Base-by-base conservation (phyloP, 2,888 invertebrate genomes). In the Aelia acuminata region DNA sequence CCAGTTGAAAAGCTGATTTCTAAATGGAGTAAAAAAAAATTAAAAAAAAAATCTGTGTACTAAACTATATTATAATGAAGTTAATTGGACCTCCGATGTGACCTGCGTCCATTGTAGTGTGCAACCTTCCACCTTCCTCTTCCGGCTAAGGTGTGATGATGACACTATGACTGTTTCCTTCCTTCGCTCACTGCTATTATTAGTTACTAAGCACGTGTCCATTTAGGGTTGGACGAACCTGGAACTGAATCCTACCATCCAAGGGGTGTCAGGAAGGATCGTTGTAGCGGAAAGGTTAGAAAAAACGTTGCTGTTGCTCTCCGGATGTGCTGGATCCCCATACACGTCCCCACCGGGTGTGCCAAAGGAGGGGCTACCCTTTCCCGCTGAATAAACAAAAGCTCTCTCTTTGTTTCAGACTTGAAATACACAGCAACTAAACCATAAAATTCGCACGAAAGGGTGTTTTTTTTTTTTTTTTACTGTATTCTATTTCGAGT, bases 351-450 rank as follows among this genome's bases (percentile, higher is more conserved):
- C 22, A 31, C 53, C 53, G 53, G 53, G 22, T 53, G n/a, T 53
- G 57, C 57, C 57, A 26, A 31, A 57, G 57, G 57, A 57, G 57
- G 57, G 57, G 57, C 57, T 57, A 57, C 57, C 57, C 13, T 57
- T 57, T 57, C 26, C 26, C 57, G 57, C 26, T 57, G 57, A 57
- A 57, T 26, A 57, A 57, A 57, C 57, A 57, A 57, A 13, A 26
- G 26, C 57, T 26, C 26, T 57, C 57, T 13, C 57, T 57, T 26
- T 57, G 26, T 57, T 26, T 57, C 57, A 26, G 26, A 57, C 57
- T 57, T 31, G 57, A 26, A 57, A 57, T 26, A 31, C 57, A 57
- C 26, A 15, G 15, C 13, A 8, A 13, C 13, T 57, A 26, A 3
- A 57, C 57, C 22, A 53, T 26, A 13, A 4, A 57, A 57, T n/a